Evolutionary conservation across 2,888 invertebrate genomes (phyloP), one percentile per base, ranked within the genome.

Genomic region (Agrilus biguttatus): DNA sequence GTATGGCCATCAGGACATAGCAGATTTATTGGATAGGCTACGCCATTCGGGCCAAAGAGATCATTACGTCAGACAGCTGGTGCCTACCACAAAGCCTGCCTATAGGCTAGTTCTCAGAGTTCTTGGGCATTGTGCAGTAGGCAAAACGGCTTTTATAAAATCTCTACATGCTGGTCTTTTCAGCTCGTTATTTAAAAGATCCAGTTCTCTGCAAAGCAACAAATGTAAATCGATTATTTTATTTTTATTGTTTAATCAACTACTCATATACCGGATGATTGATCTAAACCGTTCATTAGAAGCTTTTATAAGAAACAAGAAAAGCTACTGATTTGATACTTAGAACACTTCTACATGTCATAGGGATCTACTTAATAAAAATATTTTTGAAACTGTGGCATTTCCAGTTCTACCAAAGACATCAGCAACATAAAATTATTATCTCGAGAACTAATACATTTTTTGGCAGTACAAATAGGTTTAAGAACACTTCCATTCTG

Each of bases 41-140:
- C 72, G 76, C 70, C 74, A 61, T 70, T 78, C 66, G 61, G 74
- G 68, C 1, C 59, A 59, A 49, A 52, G 62, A 40, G 62, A 62
- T 50, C 41, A 51, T 39, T 62, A 53, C 41, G 61, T 63, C 5
- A 70, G 73, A 46, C 83, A 84, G 63, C 60, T 85, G 45, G 72
- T 76, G 49, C 74, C 76, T 10, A 72, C 72, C 5, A 67, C 70
- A 33, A 69, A 70, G 53, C 68, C 73, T 28, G 68, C 75, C 34
- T 64, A 73, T 36, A 69, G 80, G 34, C 70, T 83, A 44, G 81
- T 80, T 53, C 60, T 85, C 44, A 77, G 83, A 51, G 59, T 85
- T 38, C 70, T 85, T 53, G 84, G 85, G 1, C 76, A 80, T 54
- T 78, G 78, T 41, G 80, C 78, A 1, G 77, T 77, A 3, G 84